phyloP scores from a whole-genome alignment of 2,888 invertebrate genomes.

The Trilocha varians region DNA sequence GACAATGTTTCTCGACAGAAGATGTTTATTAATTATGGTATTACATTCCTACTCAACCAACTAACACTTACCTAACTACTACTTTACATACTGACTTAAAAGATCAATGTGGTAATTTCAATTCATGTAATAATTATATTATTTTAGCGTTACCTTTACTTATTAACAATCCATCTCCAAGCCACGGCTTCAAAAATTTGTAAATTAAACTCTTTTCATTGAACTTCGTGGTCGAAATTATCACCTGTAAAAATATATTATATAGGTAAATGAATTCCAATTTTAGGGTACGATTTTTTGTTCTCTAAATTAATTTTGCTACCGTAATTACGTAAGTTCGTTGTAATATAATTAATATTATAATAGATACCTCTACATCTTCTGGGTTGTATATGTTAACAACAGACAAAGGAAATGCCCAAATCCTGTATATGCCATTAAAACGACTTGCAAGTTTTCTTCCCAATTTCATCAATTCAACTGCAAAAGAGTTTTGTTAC shows the following conservation, averaged over 20 bases:
- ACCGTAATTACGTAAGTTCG: too few species aligned
- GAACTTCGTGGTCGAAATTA: constrained; percentile 60
- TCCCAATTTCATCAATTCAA: constrained; percentile 32
- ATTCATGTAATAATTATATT: neutral
- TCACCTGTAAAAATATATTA: constrained; percentile 40
- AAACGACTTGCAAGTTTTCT: constrained; percentile 21
- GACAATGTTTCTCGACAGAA: too few species aligned
- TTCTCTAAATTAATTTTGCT: too few species aligned
- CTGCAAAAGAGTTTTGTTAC: constrained; percentile 16
- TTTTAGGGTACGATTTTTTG: too few species aligned
- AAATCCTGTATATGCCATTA: constrained; percentile 34
- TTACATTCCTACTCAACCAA: too few species aligned
- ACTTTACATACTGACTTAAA: too few species aligned
- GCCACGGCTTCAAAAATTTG: constrained; percentile 58
- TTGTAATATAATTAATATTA: too few species aligned
- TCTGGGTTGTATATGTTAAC: constrained; percentile 52
- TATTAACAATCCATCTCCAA: constrained; percentile 67
- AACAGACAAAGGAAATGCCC: constrained; percentile 26
- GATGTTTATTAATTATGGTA: too few species aligned
- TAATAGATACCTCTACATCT: constrained; percentile 56
- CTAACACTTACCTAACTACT: too few species aligned
- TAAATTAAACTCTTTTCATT: constrained; percentile 68
- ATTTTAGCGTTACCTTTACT: constrained; percentile 37
- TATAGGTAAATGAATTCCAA: too few species aligned
- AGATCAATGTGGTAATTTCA: too few species aligned